phyloP scores from a whole-genome alignment of 2,888 invertebrate genomes.

The Zaprionus lineosus region DNA sequence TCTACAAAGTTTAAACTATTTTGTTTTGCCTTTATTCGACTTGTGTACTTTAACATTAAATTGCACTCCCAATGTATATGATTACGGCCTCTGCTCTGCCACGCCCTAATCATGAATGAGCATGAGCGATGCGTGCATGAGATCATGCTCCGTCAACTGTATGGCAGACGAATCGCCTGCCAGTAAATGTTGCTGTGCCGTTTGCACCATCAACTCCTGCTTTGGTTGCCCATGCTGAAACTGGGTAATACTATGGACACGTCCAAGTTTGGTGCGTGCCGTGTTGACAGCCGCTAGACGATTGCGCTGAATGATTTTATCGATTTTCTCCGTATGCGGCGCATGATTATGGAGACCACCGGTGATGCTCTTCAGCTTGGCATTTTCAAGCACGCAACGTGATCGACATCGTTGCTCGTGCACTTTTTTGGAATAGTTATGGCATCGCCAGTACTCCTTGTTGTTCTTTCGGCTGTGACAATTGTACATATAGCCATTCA shows the following conservation, averaged over 20 bases:
- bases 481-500: conserved; percentile 82
- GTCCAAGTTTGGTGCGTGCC: conserved; percentile 39
- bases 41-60: conserved; percentile 46
- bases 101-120: conserved; percentile 61
- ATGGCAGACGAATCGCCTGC: conserved; percentile 39
- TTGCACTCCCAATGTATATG: conserved; percentile 53
- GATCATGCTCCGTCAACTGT: conserved; percentile 66
- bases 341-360: conserved; percentile 82
- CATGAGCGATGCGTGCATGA: conserved; percentile 70
- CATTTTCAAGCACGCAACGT: conserved; percentile 82
- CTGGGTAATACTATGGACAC: conserved; percentile 43
- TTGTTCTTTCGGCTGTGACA: conserved; percentile 83
- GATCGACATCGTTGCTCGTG: conserved; percentile 82
- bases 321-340: conserved; percentile 82
- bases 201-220: conserved; percentile 31
- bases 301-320: conserved; percentile 81
- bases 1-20: conserved; percentile 9
- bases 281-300: conserved; percentile 59
- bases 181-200: conserved; percentile 35
- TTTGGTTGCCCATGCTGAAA: conserved; percentile 33
- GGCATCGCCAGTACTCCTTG: conserved; percentile 83
- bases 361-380: conserved; percentile 80
- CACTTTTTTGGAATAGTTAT: conserved; percentile 82
- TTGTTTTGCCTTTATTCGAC: conserved; percentile 40
- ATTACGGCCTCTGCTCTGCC: background rate